Conservation (phyloP, 2,113 vertebrate species). For the Cryptomyrus ogoouensis region DNA sequence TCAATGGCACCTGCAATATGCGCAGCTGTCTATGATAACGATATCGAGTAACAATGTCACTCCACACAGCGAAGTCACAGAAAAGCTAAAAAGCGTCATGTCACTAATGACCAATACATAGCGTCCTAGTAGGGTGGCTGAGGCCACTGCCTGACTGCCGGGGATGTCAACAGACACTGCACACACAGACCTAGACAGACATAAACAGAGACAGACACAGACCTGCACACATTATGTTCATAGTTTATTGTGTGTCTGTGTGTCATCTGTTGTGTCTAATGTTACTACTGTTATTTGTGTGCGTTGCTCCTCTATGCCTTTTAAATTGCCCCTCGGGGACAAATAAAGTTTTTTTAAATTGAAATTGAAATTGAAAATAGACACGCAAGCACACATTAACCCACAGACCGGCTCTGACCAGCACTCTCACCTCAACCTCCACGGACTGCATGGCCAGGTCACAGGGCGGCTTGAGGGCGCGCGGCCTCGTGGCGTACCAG, state of each 20-base stretch:
- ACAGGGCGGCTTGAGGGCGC: slow-evolving; percentile 80
- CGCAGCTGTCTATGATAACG: not conserved
- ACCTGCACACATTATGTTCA: not conserved
- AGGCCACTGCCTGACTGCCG: not conserved
- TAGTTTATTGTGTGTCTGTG: too few species aligned
- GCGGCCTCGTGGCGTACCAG: slow-evolving; percentile 85
- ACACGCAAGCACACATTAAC: not conserved
- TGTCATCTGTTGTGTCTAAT: too few species aligned
- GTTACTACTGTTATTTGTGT: too few species aligned
- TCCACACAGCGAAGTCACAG: not conserved
- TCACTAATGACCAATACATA: not conserved
- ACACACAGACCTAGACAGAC: not conserved
- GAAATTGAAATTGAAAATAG: not conserved
- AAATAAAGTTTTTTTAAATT: too few species aligned
- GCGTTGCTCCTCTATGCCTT: too few species aligned
- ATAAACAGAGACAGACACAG: not conserved
- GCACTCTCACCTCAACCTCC: slow-evolving; percentile 68
- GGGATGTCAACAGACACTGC: not conserved
- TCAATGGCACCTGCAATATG: not conserved
- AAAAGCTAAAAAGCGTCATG: not conserved
- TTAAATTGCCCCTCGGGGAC: too few species aligned
- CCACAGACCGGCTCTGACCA: not conserved
- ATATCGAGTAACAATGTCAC: not conserved
- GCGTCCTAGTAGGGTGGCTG: not conserved
- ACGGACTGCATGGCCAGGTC: slow-evolving; percentile 84